Conservation (phyloP, 2,888 invertebrate genomes). For the Hymenopus coronatus region DNA sequence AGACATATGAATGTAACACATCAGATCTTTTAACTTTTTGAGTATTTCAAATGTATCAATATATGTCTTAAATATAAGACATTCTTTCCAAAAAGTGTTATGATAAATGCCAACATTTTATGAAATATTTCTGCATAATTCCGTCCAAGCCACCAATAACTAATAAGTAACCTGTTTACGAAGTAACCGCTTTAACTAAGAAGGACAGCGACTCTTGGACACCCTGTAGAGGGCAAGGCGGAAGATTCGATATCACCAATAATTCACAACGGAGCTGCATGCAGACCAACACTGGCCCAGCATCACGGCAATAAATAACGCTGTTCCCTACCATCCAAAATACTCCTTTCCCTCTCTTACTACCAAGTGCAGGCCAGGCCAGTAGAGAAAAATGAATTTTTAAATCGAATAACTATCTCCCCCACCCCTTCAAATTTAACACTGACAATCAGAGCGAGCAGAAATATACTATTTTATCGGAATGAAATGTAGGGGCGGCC, state of each 20-base stretch:
- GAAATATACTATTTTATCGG: constrained; percentile 10
- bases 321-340: not conserved
- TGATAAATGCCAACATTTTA: too few species aligned
- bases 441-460: not conserved
- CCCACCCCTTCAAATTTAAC: not conserved
- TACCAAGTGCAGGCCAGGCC: too few species aligned
- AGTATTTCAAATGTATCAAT: too few species aligned
- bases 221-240: not conserved
- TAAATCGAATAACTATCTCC: constrained; percentile 16
- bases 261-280: constrained; percentile 1
- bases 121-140: too few species aligned
- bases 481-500: constrained; percentile 20
- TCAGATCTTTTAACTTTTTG: too few species aligned
- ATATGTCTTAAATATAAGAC: too few species aligned
- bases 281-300: not conserved
- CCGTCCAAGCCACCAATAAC: too few species aligned
- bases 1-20: too few species aligned
- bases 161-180: too few species aligned
- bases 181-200: too few species aligned
- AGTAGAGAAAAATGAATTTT: constrained; percentile 24
- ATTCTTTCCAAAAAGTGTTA: too few species aligned
- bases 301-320: not conserved
- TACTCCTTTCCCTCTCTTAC: not conserved
- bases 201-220: too few species aligned
- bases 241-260: constrained; percentile 10